Conservation (phyloP, 2,113 vertebrate genomes). For the Myotis lucifugus region DNA sequence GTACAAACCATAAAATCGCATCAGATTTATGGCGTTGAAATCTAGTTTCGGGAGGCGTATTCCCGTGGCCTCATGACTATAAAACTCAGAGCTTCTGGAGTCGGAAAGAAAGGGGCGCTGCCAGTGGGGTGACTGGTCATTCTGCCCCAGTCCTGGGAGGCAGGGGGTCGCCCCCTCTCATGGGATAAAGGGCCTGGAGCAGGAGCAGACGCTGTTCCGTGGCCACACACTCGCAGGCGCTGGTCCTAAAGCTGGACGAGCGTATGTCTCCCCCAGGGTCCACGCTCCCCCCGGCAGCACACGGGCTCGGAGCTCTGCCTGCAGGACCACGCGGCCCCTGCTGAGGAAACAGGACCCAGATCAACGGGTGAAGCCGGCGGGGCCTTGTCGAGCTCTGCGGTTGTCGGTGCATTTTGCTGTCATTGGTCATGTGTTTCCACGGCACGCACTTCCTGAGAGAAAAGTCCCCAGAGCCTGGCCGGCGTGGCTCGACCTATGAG, state of each 20-base stretch:
- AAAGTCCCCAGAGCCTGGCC: background rate
- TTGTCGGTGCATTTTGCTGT: background rate
- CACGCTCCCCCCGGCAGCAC: background rate
- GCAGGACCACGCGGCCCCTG: accelerated
- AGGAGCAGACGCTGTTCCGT: background rate
- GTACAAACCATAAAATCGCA: too few species aligned
- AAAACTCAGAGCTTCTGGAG: background rate
- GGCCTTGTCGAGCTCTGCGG: background rate
- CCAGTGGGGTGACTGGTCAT: background rate
- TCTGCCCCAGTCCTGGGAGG: background rate
- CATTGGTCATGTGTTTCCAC: background rate
- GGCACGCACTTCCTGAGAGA: background rate
- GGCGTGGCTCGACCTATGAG: too few species aligned
- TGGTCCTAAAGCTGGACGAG: background rate
- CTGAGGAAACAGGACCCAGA: background rate
- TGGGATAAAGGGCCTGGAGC: accelerated
- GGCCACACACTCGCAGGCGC: background rate
- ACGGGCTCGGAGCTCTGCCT: background rate
- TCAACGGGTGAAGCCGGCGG: background rate
- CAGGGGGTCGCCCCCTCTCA: background rate
- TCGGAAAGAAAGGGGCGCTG: background rate
- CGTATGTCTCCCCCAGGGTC: background rate
- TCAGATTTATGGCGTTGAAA: too few species aligned
- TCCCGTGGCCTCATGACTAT: background rate
- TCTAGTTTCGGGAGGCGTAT: background rate